These are phyloP conservation scores for Panonychus citri DNA, from an alignment of 1,140 invertebrate genomes.

Conservation along the genomic window DNA sequence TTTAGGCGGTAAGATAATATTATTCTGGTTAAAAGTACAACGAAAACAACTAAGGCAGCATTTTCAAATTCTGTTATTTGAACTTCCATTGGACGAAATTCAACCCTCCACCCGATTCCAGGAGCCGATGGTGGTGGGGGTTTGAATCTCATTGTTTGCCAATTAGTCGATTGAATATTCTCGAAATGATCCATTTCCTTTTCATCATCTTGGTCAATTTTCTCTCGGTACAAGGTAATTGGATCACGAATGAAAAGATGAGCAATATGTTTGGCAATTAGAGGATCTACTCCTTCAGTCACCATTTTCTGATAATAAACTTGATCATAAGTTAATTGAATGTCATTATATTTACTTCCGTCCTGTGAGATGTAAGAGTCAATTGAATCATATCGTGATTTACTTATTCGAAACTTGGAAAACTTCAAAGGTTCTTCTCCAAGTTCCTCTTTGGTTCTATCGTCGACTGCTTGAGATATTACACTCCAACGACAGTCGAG, in stretches of 20 bases:
- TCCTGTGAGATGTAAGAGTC: conserved; percentile 80
- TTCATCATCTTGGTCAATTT: conserved; percentile 75
- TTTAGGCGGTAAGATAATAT: conserved; percentile 90
- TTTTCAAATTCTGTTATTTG: conserved; percentile 99
- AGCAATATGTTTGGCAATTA: conserved; percentile 69
- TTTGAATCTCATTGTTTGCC: conserved; percentile 99
- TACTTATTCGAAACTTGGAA: conserved; percentile 57
- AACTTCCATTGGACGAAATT: conserved; percentile 94
- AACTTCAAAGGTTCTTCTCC: conserved; percentile 26
- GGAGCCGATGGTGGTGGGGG: conserved; percentile 74
- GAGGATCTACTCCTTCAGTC: conserved; percentile 61
- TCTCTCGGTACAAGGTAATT: conserved; percentile 83
- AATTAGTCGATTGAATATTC: conserved; percentile 99
- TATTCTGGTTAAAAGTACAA: conserved; percentile 83
- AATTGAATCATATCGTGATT: conserved; percentile 92
- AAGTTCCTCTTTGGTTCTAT: conserved; percentile 76
- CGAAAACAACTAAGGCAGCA: conserved; percentile 93
- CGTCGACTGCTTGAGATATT: conserved; percentile 82
- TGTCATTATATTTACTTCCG: conserved; percentile 73
- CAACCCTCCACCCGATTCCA: conserved; percentile 93
- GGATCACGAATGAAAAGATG: conserved; percentile 97
- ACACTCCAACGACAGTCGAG: conserved; percentile 92
- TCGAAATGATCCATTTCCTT: conserved; percentile 97
- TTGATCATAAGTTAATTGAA: conserved; percentile 62
- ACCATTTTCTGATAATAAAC: conserved; percentile 53